Evolutionary conservation across 2,113 vertebrate species (phyloP).

Genomic region (Baryphthengus martii): DNA sequence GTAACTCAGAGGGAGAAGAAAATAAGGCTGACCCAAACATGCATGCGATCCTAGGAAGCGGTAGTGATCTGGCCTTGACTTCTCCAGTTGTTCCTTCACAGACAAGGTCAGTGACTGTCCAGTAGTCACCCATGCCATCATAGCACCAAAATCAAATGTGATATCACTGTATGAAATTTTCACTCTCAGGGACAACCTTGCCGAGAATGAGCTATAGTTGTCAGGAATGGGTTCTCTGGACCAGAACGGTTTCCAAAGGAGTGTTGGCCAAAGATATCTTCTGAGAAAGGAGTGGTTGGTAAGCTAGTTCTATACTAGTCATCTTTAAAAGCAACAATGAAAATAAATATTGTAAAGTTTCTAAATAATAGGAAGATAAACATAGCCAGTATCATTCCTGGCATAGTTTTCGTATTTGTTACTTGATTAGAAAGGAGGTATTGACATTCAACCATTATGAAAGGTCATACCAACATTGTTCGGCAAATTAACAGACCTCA

Average conservation of each 20-base stretch:
- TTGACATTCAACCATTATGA: neutral
- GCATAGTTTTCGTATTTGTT: neutral
- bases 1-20: neutral
- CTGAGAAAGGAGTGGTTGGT: neutral
- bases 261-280: neutral
- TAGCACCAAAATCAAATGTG: neutral
- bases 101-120: neutral
- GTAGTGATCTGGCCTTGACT: neutral
- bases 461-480: neutral
- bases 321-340: neutral
- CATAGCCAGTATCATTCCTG: neutral
- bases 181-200: neutral
- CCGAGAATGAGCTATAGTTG: neutral
- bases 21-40: neutral
- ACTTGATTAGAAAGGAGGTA: neutral
- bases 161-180: neutral
- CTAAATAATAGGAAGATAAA: neutral
- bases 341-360: neutral
- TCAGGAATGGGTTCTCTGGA: neutral
- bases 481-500: neutral
- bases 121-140: neutral
- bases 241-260: neutral
- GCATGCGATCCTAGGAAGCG: neutral
- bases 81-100: neutral
- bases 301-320: neutral